Conservation (phyloP, 2,113 vertebrate genomes). For the Sminthopsis crassicaudata region DNA sequence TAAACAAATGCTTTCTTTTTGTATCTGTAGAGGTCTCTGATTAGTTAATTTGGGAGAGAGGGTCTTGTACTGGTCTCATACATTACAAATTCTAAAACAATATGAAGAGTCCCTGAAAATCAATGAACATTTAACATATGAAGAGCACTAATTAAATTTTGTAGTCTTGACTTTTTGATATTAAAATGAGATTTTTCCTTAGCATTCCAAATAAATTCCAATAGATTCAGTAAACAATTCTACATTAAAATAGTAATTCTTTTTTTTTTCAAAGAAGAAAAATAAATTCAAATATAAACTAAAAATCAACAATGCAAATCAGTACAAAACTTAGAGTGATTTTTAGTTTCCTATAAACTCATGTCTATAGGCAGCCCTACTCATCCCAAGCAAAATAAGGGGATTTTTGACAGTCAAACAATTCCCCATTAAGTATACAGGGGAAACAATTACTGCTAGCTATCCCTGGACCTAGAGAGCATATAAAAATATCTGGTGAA, state of each 20-base stretch:
- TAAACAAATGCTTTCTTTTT: too few relatives aligned
- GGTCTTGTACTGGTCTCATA: too few relatives aligned
- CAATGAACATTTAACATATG: not conserved
- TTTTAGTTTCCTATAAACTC: not conserved
- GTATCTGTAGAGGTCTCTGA: too few relatives aligned
- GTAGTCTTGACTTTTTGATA: not conserved
- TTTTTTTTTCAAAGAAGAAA: not conserved
- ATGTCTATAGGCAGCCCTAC: not conserved
- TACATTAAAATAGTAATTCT: not conserved
- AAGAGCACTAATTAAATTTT: not conserved
- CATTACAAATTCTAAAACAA: not conserved
- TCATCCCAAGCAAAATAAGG: not conserved
- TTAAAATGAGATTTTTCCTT: not conserved
- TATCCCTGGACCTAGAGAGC: too few relatives aligned
- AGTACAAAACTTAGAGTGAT: not conserved
- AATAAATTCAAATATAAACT: constrained; percentile 14
- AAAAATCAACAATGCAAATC: constrained; percentile 8
- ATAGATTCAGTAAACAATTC: not conserved
- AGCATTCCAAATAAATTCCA: not conserved
- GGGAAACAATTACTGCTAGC: too few relatives aligned
- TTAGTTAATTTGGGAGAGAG: too few relatives aligned
- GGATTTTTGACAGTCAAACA: too few relatives aligned
- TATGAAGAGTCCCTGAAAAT: constrained; percentile 22
- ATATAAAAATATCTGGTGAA: not conserved
- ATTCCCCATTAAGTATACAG: too few relatives aligned